A percentile compares a stretch with the other conserved stretches of the same genome.
These are phyloP conservation scores for Sceloporus tristichus DNA, from an alignment of 2,113 vertebrate species.

Conservation along the genomic window DNA sequence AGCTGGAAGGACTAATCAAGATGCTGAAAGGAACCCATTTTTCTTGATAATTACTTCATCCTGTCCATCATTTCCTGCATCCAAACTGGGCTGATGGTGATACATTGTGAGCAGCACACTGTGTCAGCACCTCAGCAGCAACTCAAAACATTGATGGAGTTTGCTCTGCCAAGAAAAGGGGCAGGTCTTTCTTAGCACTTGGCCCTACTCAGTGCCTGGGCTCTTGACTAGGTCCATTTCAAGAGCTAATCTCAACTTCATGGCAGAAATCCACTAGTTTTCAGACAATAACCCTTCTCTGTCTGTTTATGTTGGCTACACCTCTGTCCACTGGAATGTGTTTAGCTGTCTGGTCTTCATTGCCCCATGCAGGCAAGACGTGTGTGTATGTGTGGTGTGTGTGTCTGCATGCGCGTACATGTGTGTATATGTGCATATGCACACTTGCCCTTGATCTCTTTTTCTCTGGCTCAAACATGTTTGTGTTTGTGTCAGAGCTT, in stretches of 20 bases:
- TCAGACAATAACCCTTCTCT: not conserved
- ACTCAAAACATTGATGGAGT: not conserved
- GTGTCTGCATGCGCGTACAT: too few relatives aligned
- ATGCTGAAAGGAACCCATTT: not conserved
- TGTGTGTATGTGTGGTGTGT: not conserved
- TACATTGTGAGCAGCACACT: rapidly evolving
- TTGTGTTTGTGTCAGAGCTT: not conserved
- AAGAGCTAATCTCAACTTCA: not conserved
- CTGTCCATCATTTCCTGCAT: not conserved
- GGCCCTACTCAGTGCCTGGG: rapidly evolving
- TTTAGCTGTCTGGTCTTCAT: not conserved
- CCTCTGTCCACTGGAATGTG: not conserved
- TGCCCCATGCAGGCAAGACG: rapidly evolving
- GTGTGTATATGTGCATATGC: not conserved
- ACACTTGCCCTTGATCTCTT: not conserved
- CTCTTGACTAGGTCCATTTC: not conserved
- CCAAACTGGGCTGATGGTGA: not conserved
- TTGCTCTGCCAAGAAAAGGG: not conserved
- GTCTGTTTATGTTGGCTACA: not conserved
- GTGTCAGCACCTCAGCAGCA: not conserved
- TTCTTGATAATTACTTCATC: not conserved
- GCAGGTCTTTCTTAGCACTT: not conserved
- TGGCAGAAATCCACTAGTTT: not conserved
- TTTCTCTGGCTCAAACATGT: not conserved
- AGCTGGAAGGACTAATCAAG: not conserved